phyloP scores from a whole-genome alignment of 2,888 invertebrate genomes.

The Keiferia lycopersicella region DNA sequence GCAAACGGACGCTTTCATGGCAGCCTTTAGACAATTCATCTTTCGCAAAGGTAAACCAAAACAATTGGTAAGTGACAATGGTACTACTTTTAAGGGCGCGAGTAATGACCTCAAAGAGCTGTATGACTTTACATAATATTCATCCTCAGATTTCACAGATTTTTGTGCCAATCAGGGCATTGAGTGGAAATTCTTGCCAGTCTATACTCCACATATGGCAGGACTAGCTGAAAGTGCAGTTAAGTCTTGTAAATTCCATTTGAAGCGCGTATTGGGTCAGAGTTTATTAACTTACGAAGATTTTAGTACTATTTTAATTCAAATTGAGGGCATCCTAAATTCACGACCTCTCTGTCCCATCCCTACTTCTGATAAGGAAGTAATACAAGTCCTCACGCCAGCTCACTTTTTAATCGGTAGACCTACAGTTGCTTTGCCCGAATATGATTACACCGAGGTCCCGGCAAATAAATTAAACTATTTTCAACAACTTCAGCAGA shows the following conservation, averaged over 20 bases:
- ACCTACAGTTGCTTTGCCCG: constrained; percentile 20
- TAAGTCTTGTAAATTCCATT: constrained; percentile 26
- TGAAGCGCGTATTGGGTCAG: constrained; percentile 22
- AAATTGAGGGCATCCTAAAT: constrained; percentile 27
- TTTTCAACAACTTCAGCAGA: constrained; percentile 25
- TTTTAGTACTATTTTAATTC: constrained; percentile 21
- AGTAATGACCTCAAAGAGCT: constrained; percentile 25
- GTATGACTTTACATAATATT: background rate
- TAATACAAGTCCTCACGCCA: constrained; percentile 22
- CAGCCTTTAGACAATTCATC: constrained; percentile 27
- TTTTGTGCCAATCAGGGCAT: background rate
- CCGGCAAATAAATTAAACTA: constrained; percentile 18
- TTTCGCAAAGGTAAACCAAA: constrained; percentile 28
- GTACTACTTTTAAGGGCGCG: constrained; percentile 26
- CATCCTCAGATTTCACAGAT: background rate
- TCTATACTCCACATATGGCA: constrained; percentile 17
- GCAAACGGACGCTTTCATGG: constrained; percentile 24
- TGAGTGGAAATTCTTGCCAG: constrained; percentile 18
- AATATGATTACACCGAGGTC: constrained; percentile 26
- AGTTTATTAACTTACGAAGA: constrained; percentile 25
- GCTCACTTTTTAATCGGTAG: constrained; percentile 27
- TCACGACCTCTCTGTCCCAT: constrained; percentile 21
- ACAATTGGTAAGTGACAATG: constrained; percentile 26
- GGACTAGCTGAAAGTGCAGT: constrained; percentile 20
- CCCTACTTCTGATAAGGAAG: constrained; percentile 17